Evolutionary conservation across 2,888 invertebrate species (phyloP), one percentile per base, ranked within the genome.

Genomic region (Therioaphis trifolii): DNA sequence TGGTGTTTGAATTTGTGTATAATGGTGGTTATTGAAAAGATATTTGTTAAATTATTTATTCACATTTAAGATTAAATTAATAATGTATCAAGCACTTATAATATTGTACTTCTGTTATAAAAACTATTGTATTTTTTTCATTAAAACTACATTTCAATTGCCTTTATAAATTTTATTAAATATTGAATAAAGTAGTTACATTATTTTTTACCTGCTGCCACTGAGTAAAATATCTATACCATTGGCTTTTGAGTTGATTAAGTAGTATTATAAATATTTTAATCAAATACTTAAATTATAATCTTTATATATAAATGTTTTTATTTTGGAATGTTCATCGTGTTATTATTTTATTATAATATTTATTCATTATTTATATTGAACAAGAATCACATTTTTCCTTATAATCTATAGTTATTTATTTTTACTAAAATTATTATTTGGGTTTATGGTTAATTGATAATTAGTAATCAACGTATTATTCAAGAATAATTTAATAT

Each of bases 361-460:
- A 24, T 15, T 14, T 35, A 15, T 21, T 15, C n/a, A 21, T 35
- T 49, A 49, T 46, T 77, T 46, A 4, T 49, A 49, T 9, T 76
- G 63, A 58, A 27, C 66, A 63, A 21, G 15, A 66, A 27, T 75
- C 61, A 75, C 58, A 49, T 21, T n/a, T 77, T 18, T 14, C 66
- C 14, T 77, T 49, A 49, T 29, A 46, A 35, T 43, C 52, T 46
- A 46, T 35, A 63, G 46, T 63, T 49, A 29, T 77, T 77, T 12
- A 66, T 35, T 21, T 76, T 63, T 29, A 63, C 7, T 63, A 76
- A 63, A 49, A 27, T n/a, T 24, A 76, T 46, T 43, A n/a, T 76
- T 63, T 63, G n/a, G 76, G 46, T 29, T 76, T n/a, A 15, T 76
- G 76, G 63, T 63, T 61, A 18, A 24, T n/a, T 46, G 14, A 3